phyloP scores from a whole-genome alignment of 2,888 invertebrate species.

The Clivina fossor region DNA sequence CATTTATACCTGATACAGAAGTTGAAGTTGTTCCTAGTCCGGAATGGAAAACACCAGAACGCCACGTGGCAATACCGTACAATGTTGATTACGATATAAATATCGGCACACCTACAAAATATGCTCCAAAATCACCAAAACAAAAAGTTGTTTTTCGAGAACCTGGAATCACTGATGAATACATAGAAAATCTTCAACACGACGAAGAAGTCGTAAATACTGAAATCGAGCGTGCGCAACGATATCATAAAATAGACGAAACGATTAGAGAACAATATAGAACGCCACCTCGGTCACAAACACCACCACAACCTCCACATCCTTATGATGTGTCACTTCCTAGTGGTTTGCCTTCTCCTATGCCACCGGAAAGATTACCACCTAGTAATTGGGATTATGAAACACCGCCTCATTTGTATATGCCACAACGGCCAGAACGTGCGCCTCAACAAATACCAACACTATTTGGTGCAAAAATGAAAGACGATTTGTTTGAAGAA shows the following conservation, averaged over 20 bases:
- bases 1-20: constrained; percentile 11
- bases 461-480: neutral
- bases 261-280: neutral
- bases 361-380: no score
- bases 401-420: constrained; percentile 1
- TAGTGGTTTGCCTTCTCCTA: no score
- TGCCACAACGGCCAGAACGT: no score
- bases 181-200: no score
- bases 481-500: neutral
- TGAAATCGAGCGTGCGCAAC: no score
- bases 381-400: no score
- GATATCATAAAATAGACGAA: neutral
- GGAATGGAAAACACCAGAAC: neutral
- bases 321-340: no score
- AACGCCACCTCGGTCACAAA: no score
- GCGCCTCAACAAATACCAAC: neutral
- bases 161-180: neutral
- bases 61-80: constrained; percentile 3
- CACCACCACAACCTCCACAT: no score
- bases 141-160: neutral
- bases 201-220: neutral
- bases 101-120: no score
- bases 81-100: constrained; percentile 3
- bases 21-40: constrained; percentile 13
- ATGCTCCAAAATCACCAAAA: no score